Evolutionary conservation across 2,888 invertebrate species (phyloP).

Genomic region (Capitulum mitella): DNA sequence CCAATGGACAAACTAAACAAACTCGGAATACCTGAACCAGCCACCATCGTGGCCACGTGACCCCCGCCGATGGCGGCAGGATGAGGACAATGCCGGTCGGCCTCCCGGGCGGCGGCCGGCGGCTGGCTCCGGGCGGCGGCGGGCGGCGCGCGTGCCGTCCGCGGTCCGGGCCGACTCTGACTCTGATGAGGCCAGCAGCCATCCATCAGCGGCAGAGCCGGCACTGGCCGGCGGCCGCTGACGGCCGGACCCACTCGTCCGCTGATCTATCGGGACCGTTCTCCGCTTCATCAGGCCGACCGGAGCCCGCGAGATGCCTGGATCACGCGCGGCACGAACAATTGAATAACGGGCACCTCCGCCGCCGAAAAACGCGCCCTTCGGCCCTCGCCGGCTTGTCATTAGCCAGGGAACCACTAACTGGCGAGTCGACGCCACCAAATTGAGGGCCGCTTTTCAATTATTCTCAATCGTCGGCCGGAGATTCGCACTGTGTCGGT

Average conservation of each 20-base stretch:
- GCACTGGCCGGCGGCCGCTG: not conserved
- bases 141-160: too few relatives aligned
- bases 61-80: too few relatives aligned
- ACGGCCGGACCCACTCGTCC: not conserved
- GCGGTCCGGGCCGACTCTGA: not conserved
- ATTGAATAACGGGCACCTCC: not conserved
- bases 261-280: not conserved
- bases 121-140: too few relatives aligned
- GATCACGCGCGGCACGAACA: slow-evolving; percentile 1
- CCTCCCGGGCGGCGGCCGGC: too few relatives aligned
- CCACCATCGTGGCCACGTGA: too few relatives aligned
- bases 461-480: not conserved
- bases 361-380: not conserved
- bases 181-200: not conserved
- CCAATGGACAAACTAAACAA: too few relatives aligned
- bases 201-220: too few relatives aligned
- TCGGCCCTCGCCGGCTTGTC: not conserved
- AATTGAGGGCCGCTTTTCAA: not conserved
- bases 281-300: not conserved
- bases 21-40: too few relatives aligned
- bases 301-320: not conserved
- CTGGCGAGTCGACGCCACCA: not conserved
- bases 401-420: not conserved
- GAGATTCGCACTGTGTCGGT: not conserved
- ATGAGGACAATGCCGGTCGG: too few relatives aligned